Conservation (phyloP, 1,140 invertebrate species). For the Phortica variegata region DNA sequence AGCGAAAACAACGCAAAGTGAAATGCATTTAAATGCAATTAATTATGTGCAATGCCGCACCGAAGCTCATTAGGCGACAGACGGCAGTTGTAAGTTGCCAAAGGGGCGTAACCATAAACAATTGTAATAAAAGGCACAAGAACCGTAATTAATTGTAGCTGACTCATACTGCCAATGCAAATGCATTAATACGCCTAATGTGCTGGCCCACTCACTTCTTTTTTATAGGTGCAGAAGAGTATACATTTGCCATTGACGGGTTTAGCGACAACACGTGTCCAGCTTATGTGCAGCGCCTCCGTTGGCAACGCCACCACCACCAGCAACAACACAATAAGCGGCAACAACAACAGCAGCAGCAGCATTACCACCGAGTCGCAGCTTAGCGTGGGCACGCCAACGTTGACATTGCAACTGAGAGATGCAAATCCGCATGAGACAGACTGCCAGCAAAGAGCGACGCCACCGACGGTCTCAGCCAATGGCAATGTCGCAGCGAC, state of each 20-base stretch:
- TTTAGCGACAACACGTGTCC: slow-evolving; percentile 60
- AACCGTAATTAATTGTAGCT: slow-evolving; percentile 37
- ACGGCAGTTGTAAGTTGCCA: slow-evolving; percentile 41
- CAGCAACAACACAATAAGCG: slow-evolving; percentile 17
- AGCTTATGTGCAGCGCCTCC: slow-evolving; percentile 64
- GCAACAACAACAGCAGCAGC: no score
- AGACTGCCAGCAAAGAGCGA: slow-evolving; percentile 10
- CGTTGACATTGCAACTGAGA: slow-evolving; percentile 58
- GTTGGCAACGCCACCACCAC: slow-evolving; percentile 61
- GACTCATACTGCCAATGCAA: slow-evolving; percentile 24
- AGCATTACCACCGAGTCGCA: no score
- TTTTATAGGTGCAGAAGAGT: slow-evolving; percentile 48
- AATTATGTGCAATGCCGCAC: slow-evolving; percentile 36
- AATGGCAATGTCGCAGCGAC: slow-evolving; percentile 15
- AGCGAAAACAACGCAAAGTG: slow-evolving; percentile 13
- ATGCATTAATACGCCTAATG: slow-evolving; percentile 18
- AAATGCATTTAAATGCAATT: slow-evolving; percentile 45
- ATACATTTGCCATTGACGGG: slow-evolving; percentile 61
- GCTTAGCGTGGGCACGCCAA: no score
- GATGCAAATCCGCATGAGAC: slow-evolving; percentile 58
- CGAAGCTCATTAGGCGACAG: slow-evolving; percentile 43
- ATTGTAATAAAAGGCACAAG: background rate
- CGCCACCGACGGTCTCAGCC: slow-evolving; percentile 22
- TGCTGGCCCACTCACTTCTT: slow-evolving; percentile 5
- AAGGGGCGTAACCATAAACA: slow-evolving; percentile 8